Evolutionary conservation across 2,797 vertebrate genomes (phyloP).

Genomic region (Dryobates pubescens): DNA sequence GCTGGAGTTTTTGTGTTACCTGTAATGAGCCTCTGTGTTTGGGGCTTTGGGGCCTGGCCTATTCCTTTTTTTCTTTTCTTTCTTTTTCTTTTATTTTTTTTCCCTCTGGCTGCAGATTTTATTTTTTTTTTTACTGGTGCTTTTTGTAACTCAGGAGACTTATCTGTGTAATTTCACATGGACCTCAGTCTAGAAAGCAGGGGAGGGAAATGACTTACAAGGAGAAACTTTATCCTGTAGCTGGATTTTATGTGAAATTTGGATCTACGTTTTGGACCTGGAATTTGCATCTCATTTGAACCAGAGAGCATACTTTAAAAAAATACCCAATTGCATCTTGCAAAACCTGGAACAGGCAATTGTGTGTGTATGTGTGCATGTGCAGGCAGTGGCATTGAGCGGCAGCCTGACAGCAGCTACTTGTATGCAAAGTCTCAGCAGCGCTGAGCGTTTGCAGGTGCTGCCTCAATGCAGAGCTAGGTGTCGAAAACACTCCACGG

Average conservation of each 20-base stretch:
- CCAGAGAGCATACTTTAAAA: neutral
- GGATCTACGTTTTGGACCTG: too few relatives aligned
- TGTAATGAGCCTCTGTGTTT: constrained; percentile 11
- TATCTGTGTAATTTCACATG: neutral
- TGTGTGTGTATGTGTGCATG: neutral
- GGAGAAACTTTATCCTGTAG: neutral
- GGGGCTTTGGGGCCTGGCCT: neutral
- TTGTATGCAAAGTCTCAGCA: neutral
- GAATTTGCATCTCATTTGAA: too few relatives aligned
- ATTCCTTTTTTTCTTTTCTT: neutral
- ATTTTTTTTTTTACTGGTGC: neutral
- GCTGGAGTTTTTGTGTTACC: constrained; percentile 32
- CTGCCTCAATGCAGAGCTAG: neutral
- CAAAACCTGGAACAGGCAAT: neutral
- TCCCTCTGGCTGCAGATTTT: neutral
- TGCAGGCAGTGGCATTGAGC: neutral
- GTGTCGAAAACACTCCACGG: neutral
- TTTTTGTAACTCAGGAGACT: neutral
- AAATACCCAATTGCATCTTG: neutral
- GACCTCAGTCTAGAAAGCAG: neutral
- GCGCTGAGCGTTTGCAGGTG: neutral
- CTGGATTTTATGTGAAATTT: neutral
- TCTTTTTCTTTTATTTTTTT: neutral
- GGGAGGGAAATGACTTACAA: neutral
- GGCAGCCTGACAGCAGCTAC: neutral